Evolutionary conservation across 2,797 vertebrate genomes (phyloP), one percentile per base, ranked within the genome.

Genomic region (Bovichtus diacanthus): DNA sequence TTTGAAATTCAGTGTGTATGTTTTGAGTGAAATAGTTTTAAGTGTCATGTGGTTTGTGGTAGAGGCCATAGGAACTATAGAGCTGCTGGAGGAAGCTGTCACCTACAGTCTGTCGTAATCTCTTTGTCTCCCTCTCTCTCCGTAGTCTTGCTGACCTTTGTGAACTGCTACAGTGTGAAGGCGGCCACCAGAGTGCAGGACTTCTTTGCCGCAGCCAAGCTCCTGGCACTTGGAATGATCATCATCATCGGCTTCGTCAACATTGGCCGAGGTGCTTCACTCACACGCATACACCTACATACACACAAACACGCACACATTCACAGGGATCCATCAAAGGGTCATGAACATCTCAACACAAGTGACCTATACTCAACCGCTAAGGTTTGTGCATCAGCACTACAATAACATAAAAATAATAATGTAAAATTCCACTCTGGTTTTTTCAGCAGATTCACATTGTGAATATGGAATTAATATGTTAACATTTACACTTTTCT

Each of bases 91-190:
- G 15, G 13, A 15, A 43, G 13, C 21, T 0, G 0, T 12, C 13
- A 21, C 47, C 62, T 1, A 58, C 31, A 3, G 18, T 38, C 15
- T 56, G 1, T 6, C 5, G 81, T 12, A 9, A 29, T 56, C 3
- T 50, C 46, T 43, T 7, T 31, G 2, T 72, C 8, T 66, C 9
- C 70, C 34, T 68, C 25, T 56, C 8, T 47, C 46, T 60, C 54
- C 54, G 15, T 94, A 98, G 98, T 99, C 81, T 68, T 99, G 68
- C 91, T 99, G 83, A 99, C 98, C 0, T 96, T 97, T 0, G 93
- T 99, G 60, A 99, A 99, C 93, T 99, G 98, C 90, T 99, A 98
- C 95, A 99, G 98, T 0, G 98, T 99, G 84, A 97, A 96, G 70
- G 98, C 97, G 0, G 98, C 98, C 27, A 99, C 98, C 1, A 95